These are phyloP conservation scores for Chamaetylas fuelleborni DNA, from an alignment of 2,113 vertebrate genomes.

Conservation along the genomic window DNA sequence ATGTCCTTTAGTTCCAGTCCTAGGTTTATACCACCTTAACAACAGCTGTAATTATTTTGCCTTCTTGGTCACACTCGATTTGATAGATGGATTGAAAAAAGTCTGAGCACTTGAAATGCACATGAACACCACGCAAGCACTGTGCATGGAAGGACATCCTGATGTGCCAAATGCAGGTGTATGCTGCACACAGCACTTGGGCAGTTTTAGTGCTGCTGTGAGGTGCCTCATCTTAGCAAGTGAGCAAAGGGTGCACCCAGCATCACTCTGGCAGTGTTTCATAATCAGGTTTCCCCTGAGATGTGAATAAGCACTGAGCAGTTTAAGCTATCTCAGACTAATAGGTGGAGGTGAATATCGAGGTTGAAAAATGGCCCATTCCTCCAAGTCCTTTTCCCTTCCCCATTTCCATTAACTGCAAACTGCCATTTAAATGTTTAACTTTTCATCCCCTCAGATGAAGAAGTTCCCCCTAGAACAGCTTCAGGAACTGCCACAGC, in stretches of 20 bases:
- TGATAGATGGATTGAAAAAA: not conserved
- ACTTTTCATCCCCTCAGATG: not conserved
- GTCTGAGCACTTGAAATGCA: not conserved
- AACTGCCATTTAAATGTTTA: not conserved
- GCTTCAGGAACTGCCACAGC: not conserved
- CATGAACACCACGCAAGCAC: not conserved
- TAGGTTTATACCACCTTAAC: not conserved
- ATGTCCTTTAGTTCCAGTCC: not conserved
- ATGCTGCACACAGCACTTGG: not conserved
- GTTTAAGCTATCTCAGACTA: not conserved
- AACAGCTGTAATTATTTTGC: not conserved
- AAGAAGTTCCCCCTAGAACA: not conserved
- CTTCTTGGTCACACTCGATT: not conserved
- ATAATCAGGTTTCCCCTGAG: not conserved
- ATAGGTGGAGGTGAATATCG: not conserved
- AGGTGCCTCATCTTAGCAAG: not conserved
- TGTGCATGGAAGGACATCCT: not conserved
- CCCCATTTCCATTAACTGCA: not conserved
- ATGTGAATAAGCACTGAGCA: rapidly evolving
- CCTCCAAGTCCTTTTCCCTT: not conserved
- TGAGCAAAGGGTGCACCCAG: not conserved
- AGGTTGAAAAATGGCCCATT: not conserved
- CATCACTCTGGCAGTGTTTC: not conserved
- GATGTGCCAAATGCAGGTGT: not conserved
- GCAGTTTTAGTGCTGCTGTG: not conserved